phyloP scores from a whole-genome alignment of 2,888 invertebrate genomes.

The Anoplius nigerrimus region DNA sequence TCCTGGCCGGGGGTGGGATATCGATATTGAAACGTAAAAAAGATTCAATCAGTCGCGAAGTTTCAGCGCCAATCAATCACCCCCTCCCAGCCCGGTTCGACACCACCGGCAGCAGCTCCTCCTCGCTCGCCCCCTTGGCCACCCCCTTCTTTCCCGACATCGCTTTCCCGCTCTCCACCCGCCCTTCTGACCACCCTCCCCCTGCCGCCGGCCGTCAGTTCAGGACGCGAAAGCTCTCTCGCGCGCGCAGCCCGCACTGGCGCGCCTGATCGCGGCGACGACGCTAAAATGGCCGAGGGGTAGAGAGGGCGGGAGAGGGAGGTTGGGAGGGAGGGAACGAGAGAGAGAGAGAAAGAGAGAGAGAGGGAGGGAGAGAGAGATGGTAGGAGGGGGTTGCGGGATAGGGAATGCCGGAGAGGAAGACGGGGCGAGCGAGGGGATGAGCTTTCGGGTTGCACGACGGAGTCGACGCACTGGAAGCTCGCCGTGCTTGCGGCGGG shows the following conservation, averaged over 20 bases:
- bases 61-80: conserved; percentile 74
- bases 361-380: conserved; percentile 44
- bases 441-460: conserved; percentile 61
- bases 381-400: conserved; percentile 35
- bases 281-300: conserved; percentile 67
- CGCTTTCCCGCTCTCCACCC: no score
- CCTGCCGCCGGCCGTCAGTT: conserved; percentile 37
- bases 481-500: conserved; percentile 71
- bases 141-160: not conserved
- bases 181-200: not conserved
- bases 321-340: conserved; percentile 16
- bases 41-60: conserved; percentile 74
- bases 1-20: conserved; percentile 58
- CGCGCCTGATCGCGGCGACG: conserved; percentile 61
- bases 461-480: conserved; percentile 74
- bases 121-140: not conserved
- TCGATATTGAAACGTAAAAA: conserved; percentile 72
- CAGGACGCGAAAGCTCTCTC: conserved; percentile 56
- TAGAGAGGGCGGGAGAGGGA: conserved; percentile 12
- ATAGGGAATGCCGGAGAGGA: not conserved
- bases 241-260: conserved; percentile 61
- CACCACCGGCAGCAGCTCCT: not conserved
- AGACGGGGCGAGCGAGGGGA: conserved; percentile 31
- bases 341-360: conserved; percentile 24
- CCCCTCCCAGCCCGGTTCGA: conserved; percentile 24